Evolutionary conservation across 1,140 invertebrate genomes (phyloP).

Genomic region (Neuroterus valhalla): DNA sequence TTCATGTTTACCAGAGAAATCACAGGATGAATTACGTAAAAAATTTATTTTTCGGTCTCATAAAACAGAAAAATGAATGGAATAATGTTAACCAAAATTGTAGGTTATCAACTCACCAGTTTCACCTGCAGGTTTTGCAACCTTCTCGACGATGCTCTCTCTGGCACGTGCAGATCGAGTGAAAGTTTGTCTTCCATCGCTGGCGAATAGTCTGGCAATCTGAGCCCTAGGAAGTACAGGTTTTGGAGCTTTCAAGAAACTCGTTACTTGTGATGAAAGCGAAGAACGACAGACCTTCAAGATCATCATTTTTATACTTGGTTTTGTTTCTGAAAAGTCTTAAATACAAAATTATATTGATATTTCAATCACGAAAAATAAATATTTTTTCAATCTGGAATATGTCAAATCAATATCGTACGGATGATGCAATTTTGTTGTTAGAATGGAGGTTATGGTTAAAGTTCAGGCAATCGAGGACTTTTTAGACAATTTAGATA

Average conservation of each 20-base stretch:
- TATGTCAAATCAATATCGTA: slow-evolving; percentile 11
- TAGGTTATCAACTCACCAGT: slow-evolving; percentile 67
- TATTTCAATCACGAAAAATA: background rate
- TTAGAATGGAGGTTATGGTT: no score
- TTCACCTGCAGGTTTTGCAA: slow-evolving; percentile 74
- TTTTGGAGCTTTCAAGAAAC: slow-evolving; percentile 55
- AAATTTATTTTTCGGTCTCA: background rate
- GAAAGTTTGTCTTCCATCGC: slow-evolving; percentile 61
- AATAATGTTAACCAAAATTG: background rate
- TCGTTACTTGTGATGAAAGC: slow-evolving; percentile 58
- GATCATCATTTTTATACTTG: slow-evolving; percentile 62
- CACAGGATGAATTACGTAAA: background rate
- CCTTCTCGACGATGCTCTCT: slow-evolving; percentile 71
- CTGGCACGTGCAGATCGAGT: slow-evolving; percentile 59
- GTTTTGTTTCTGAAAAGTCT: slow-evolving; percentile 28
- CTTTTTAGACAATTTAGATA: no score
- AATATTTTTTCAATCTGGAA: background rate
- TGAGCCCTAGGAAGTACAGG: slow-evolving; percentile 55
- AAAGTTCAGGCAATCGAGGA: no score
- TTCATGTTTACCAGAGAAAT: background rate
- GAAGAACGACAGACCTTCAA: slow-evolving; percentile 60
- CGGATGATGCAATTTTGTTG: no score
- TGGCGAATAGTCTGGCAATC: slow-evolving; percentile 63
- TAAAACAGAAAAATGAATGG: background rate
- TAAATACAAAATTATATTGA: slow-evolving; percentile 22